Conservation (phyloP, 1,140 invertebrate genomes). For the Brachionus koreanus region DNA sequence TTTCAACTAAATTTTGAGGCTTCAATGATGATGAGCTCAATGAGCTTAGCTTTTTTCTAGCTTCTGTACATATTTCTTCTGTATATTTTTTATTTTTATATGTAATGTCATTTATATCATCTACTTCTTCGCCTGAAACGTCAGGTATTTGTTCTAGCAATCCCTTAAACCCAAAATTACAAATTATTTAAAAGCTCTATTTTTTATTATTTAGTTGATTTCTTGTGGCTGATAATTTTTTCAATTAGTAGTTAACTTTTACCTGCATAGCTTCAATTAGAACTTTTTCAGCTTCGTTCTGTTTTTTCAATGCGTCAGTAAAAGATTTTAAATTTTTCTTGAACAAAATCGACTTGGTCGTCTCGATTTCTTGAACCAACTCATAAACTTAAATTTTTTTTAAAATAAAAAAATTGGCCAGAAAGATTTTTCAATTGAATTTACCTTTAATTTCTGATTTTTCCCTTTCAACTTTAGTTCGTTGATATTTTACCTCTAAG, state of each 20-base stretch:
- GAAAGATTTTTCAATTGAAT: background rate
- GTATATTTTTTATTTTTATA: constrained; percentile 20
- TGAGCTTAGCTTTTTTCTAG: background rate
- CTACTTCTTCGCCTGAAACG: constrained; percentile 28
- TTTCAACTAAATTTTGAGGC: background rate
- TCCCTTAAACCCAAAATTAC: background rate
- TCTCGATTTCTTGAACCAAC: background rate
- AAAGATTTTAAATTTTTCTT: constrained; percentile 20
- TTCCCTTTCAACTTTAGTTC: constrained; percentile 11
- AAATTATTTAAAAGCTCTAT: background rate
- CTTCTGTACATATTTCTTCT: constrained; percentile 3
- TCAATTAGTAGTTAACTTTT: background rate
- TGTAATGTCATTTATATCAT: constrained; percentile 30
- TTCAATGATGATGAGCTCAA: background rate
- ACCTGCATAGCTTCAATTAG: constrained; percentile 28
- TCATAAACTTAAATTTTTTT: constrained; percentile 23
- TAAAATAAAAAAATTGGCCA: background rate
- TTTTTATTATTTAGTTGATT: background rate
- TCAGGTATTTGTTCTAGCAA: constrained; percentile 37
- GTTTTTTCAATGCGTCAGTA: background rate
- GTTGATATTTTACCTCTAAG: constrained; percentile 1
- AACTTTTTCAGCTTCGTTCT: constrained; percentile 38
- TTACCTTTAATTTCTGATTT: constrained; percentile 35
- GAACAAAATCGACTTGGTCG: constrained; percentile 20
- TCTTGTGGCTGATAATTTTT: background rate